Conservation (phyloP, 1,140 invertebrate genomes). For the Pseudomyrmex gracilis region DNA sequence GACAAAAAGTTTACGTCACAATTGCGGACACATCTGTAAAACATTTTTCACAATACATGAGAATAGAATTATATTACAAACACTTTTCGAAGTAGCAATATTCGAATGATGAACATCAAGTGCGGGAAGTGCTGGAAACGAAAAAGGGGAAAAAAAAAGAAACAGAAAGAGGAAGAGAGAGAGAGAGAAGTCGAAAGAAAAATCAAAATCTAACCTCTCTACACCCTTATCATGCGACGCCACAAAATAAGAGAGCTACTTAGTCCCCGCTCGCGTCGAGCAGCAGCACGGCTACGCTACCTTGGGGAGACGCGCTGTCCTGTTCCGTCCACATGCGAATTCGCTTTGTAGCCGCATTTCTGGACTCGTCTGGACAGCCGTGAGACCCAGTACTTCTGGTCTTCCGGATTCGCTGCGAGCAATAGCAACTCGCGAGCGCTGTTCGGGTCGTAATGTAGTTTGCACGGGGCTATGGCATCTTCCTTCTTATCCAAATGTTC, state of each 20-base stretch:
- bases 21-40: neutral
- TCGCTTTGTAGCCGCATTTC: constrained; percentile 96
- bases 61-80: neutral
- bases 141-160: constrained; percentile 19
- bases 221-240: constrained; percentile 82
- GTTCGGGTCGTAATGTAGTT: constrained; percentile 97
- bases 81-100: neutral
- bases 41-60: constrained; percentile 3
- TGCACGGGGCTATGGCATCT: constrained; percentile 94
- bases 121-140: constrained; percentile 4
- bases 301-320: constrained; percentile 89
- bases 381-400: constrained; percentile 97
- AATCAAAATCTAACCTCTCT: constrained; percentile 81
- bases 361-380: constrained; percentile 96
- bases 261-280: constrained; percentile 74
- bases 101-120: neutral
- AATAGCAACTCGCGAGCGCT: constrained; percentile 96
- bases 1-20: neutral
- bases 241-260: constrained; percentile 82
- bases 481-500: constrained; percentile 96
- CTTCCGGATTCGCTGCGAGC: constrained; percentile 92
- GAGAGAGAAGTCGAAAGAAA: constrained; percentile 59
- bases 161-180: too few relatives aligned
- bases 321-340: constrained; percentile 88
- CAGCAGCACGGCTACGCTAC: constrained; percentile 85